Conservation (phyloP, 2,888 invertebrate genomes). For the Camponotus fellah region DNA sequence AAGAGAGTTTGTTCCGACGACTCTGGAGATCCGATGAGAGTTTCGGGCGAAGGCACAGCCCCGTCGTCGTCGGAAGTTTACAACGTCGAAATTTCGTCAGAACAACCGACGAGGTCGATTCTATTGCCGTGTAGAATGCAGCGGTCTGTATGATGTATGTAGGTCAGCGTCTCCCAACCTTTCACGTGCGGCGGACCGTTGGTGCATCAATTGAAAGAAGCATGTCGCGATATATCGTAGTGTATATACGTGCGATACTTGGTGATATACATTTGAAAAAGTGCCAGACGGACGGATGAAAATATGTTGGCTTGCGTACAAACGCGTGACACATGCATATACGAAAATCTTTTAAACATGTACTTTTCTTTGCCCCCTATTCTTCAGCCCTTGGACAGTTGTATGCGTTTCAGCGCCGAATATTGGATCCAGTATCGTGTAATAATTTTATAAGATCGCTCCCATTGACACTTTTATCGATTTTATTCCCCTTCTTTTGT, state of each 20-base stretch:
- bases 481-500: not conserved
- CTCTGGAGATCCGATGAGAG: conserved; percentile 48
- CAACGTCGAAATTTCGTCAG: conserved; percentile 42
- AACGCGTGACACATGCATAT: not conserved
- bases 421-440: not conserved
- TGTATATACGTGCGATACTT: conserved; percentile 35
- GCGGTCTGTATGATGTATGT: conserved; percentile 50
- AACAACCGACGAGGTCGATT: conserved; percentile 43
- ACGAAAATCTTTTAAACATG: not conserved
- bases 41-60: conserved; percentile 30
- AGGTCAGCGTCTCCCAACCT: conserved; percentile 45
- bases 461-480: not conserved
- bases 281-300: not conserved
- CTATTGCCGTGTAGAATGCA: conserved; percentile 39
- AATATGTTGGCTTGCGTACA: conserved; percentile 30
- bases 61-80: conserved; percentile 41
- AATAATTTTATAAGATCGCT: conserved; percentile 8
- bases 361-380: not conserved
- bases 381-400: not conserved
- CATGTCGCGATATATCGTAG: conserved; percentile 29
- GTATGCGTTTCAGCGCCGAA: too few relatives aligned
- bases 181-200: conserved; percentile 38
- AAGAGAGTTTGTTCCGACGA: conserved; percentile 56
- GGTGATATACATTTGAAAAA: conserved; percentile 32
- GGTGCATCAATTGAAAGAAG: conserved; percentile 48